Evolutionary conservation across 1,140 invertebrate species (phyloP), one percentile per base, ranked within the genome.

Genomic region (Drosophila truncata): DNA sequence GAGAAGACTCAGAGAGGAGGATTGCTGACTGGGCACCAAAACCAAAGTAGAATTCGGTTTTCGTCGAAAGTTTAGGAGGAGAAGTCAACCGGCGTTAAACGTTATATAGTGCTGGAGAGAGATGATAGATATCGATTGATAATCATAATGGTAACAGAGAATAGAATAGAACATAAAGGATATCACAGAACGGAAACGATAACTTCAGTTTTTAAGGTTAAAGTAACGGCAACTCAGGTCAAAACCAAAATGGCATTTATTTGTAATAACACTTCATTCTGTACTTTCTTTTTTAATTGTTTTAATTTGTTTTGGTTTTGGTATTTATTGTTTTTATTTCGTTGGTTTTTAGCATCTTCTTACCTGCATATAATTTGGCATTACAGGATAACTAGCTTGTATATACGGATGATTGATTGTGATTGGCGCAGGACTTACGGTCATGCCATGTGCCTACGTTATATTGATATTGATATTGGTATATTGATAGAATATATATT

Each of bases 361-460:
- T 93, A 93, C 92, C 92, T 93, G 92, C 77, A 92, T 90, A 90
- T 92, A 93, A 87, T 91, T 92, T 91, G 92, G 91, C 84, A 92
- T 86, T 80, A 92, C 92, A 91, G 91, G 91, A 93, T 91, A 93
- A 92, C 85, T 92, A 92, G 92, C 87, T 79, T 93, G 92, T 88
- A 92, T 83, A 92, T 92, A 93, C 91, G 91, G 91, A 93, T 93
- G 92, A 91, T 92, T 93, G 82, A 93, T 91, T 88, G 92, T 93
- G 92, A 93, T 91, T 91, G 92, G 92, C 91, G 92, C 92, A 87
- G 92, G 92, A 93, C 91, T 93, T 86, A 93, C 92, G 73, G 92
- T 93, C 92, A 93, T 93, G 83, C 92, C 92, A 91, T 93, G 92
- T 91, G 92, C 92, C 92, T 93, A 87, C 49, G 63, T 69, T 50